Evolutionary conservation across 2,113 vertebrate species (phyloP), one percentile per base, ranked within the genome.

Genomic region (Campylorhamphus procurvoides): DNA sequence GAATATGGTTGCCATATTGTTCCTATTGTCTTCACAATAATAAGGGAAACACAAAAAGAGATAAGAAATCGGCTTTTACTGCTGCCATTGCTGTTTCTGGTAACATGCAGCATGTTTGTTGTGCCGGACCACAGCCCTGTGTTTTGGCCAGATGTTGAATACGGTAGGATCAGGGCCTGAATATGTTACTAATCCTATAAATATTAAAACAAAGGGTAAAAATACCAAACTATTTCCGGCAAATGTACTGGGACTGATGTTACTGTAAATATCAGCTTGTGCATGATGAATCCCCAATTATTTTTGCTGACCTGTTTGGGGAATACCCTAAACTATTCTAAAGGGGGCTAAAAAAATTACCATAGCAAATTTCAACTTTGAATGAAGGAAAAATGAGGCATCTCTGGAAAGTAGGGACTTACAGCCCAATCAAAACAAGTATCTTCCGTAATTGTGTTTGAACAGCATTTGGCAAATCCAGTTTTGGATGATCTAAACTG

Each of bases 121-220:
- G 59, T 80, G 75, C 74, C 52, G 69, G 63, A 58, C 29, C 16
- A 55, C 6, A 89, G 47, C 28, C 20, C 28, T 35, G 50, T 73
- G 0, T 85, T 96, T 79, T 88, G 46, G 31, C 59, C 42, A 74
- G 31, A 25, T 95, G 50, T 76, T 90, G 93, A 90, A 77, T 88
- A 71, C 28, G 56, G 9, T 69, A 23, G 77, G 87, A 96, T 93
- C 47, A 91, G 44, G 66, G 22, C 55, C 63, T 90, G 50, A 90
- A 71, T 93, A 92, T 85, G 6, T 86, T 91, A 55, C 31, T 92
- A 90, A 74, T 94, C 52, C 42, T 71, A 68, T 29, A 84, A 63
- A 86, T 94, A 93, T 60, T 84, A 86, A 83, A 94, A 86, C 37
- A 76, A 88, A 93, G 39, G 29, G 29, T 71, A 91, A 71, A 90